Conservation (phyloP, 2,113 vertebrate genomes). For the Cercopithecus mona region DNA sequence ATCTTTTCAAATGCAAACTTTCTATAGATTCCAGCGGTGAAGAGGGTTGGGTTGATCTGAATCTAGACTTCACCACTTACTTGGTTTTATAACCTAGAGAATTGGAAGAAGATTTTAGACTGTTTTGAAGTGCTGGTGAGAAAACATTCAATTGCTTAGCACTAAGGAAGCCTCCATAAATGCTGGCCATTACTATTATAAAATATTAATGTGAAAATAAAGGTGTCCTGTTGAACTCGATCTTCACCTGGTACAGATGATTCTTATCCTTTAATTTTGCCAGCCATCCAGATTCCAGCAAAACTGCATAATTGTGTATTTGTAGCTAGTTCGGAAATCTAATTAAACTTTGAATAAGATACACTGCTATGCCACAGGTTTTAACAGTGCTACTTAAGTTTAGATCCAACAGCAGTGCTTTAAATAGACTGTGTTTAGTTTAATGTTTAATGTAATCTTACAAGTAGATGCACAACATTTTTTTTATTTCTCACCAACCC, state of each 20-base stretch:
- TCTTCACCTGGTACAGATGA: neutral
- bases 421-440: conserved; percentile 71
- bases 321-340: conserved; percentile 70
- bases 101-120: neutral
- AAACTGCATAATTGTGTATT: conserved; percentile 64
- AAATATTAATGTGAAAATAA: conserved; percentile 61
- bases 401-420: conserved; percentile 63
- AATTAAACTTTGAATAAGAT: conserved; percentile 78
- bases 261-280: conserved; percentile 51
- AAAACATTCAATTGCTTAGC: neutral
- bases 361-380: conserved; percentile 73
- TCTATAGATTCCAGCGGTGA: neutral
- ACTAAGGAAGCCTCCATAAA: neutral
- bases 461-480: conserved; percentile 51
- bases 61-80: neutral
- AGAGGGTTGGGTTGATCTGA: neutral
- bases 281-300: conserved; percentile 53
- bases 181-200: neutral
- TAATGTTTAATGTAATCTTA: conserved; percentile 76
- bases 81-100: neutral
- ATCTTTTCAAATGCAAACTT: neutral
- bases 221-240: neutral
- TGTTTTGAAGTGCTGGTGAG: neutral
- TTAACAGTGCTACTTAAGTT: conserved; percentile 72
- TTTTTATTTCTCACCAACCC: conserved; percentile 52